Conservation (phyloP, 1,140 invertebrate genomes). For the Heliconius eleuchia region DNA sequence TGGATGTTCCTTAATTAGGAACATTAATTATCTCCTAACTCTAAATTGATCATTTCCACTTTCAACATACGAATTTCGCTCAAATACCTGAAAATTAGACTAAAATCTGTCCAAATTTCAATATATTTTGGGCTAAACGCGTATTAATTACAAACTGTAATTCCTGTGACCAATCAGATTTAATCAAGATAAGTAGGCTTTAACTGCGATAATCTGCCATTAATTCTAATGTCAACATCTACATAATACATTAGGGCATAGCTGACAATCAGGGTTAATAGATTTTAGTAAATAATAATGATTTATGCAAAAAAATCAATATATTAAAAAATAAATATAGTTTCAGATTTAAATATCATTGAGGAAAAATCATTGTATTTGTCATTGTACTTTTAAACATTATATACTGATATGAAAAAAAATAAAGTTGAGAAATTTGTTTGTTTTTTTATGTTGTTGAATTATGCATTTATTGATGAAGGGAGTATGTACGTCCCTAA, state of each 20-base stretch:
- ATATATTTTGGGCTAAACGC: conserved; percentile 5
- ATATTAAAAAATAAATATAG: too few relatives aligned
- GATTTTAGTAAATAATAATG: not conserved
- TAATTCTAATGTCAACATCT: conserved; percentile 3
- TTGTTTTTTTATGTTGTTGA: too few relatives aligned
- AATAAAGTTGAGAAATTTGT: too few relatives aligned
- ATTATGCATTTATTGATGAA: too few relatives aligned
- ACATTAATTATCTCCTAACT: not conserved
- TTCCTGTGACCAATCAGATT: conserved; percentile 15
- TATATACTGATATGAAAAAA: too few relatives aligned
- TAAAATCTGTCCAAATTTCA: not conserved
- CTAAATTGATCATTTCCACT: not conserved
- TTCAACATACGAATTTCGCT: not conserved
- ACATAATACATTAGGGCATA: not conserved
- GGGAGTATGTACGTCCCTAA: too few relatives aligned
- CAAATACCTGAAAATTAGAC: not conserved
- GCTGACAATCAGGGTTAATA: not conserved
- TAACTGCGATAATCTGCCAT: conserved; percentile 8
- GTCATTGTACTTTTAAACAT: too few relatives aligned
- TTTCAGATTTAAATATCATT: too few relatives aligned
- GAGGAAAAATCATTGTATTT: too few relatives aligned
- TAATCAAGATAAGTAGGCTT: conserved; percentile 13
- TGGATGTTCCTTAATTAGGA: not conserved
- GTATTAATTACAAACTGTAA: not conserved
- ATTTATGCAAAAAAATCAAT: too few relatives aligned